Base-by-base conservation (phyloP, 2,888 invertebrate species). In the Scaptomyza polygonia region DNA sequence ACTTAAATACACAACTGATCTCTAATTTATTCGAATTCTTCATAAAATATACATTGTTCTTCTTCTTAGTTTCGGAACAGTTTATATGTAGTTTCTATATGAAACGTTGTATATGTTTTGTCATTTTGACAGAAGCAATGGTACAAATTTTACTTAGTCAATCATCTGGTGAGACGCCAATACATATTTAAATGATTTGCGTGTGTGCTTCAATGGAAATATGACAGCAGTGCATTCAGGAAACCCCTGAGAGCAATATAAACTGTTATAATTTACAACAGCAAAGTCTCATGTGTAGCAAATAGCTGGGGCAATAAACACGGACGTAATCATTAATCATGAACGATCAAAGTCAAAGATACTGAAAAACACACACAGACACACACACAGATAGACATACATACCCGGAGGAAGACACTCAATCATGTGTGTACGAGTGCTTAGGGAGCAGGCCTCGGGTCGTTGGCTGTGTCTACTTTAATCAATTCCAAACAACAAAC, bases 281-380 rank as follows among this genome's bases (percentile, higher is more conserved):
- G 34, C 44, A 42, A 39, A 57, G 32, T 21, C 32, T 32, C 18
- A 48, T 30, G 63, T 40, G 59, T 18, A 36, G 53, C 30, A 18
- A 18, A 18, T 27, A 34, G 51, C 66, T 63, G 36, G 56, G 70
- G 88, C 82, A 83, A 86, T 82, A 88, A 88, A 86, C 80, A 86
- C 80, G 36, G 64, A 52, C 67, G 86, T 76, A 82, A 86, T 86
- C 86, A 82, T 88, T 88, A 88, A 82, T 87, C 82, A 82, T 76
- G 56, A 70, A 61, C 73, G 88, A 79, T 87, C 87, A 87, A 82
- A 82, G 87, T 87, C 87, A 82, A 81, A 85, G 87, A 87, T 81
- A 82, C 83, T 69, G 51, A 61, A 48, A 68, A 47, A 53, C 39
- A 54, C 44, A 51, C 43, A 48, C n/a, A n/a, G n/a, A n/a, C n/a